Evolutionary conservation across 2,888 invertebrate species (phyloP), one percentile per base, ranked within the genome.

Genomic region (Cecidostiba fungosa): DNA sequence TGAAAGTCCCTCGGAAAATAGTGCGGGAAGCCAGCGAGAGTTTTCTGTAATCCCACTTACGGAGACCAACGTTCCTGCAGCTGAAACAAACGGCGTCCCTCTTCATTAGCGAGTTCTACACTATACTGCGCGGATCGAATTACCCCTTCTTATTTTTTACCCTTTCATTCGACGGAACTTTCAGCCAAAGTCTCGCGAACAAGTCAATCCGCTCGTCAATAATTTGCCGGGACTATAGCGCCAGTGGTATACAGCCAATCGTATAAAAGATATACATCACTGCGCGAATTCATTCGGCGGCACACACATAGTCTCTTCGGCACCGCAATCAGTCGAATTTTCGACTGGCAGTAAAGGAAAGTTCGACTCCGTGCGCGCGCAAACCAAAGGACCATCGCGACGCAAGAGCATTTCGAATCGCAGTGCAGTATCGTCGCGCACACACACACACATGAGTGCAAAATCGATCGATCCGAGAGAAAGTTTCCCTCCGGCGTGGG

Each of bases 241-340:
- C 66, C 66, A 12, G 16, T 19, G 50, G 14, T 2, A 10, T 16
- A n/a, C 19, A 54, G 19, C 6, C 54, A 10, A n/a, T 3, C n/a
- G 54, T 54, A 54, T 54, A 54, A 54, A 6, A 54, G 54, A 54
- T n/a, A 54, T 10, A n/a, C n/a, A 4, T n/a, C 54, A 6, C 54
- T 19, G n/a, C 54, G n/a, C 54, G n/a, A n/a, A n/a, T 54, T n/a
- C 6, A 54, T 54, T 54, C 54, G 47, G 3, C 47, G 23, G 62
- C 26, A 16, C 47, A n/a, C n/a, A n/a, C n/a, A 32, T 32, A 32
- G 32, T 32, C 32, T 3, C 1, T 54, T 2, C 54, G 23, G 62
- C 62, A 19, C 50, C 43, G 73, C 39, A 77, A 78, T 84, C 83
- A 78, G 62, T 72, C 77, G 78, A 78, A 78, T 78, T 83, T 62